Conservation (phyloP, 2,113 vertebrate genomes). For the Hippolais icterina region DNA sequence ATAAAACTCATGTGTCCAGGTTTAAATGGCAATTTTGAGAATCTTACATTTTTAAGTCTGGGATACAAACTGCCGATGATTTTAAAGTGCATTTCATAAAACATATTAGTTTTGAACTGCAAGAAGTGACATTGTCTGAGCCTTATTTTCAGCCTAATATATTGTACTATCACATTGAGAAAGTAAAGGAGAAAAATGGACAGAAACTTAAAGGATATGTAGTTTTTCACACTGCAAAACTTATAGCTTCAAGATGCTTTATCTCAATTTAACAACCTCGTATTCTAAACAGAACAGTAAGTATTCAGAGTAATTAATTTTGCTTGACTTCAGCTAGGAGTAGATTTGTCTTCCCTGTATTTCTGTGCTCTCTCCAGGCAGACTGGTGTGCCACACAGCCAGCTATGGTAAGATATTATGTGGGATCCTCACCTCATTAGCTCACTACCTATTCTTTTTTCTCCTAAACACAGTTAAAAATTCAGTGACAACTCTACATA, state of each 20-base stretch:
- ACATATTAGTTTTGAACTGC: neutral
- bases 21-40: neutral
- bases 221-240: neutral
- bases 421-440: neutral
- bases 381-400: neutral
- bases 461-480: neutral
- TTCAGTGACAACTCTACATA: neutral
- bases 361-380: neutral
- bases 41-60: neutral
- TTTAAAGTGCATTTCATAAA: neutral
- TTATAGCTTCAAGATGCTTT: neutral
- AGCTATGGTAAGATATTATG: fast-evolving
- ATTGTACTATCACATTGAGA: neutral
- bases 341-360: neutral
- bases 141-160: neutral
- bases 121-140: neutral
- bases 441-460: neutral
- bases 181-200: neutral
- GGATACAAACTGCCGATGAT: neutral
- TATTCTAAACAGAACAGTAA: neutral
- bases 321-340: neutral
- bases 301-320: neutral
- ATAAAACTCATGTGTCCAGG: neutral
- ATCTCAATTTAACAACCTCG: neutral
- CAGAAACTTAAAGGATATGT: neutral